Conservation (phyloP, 1,140 invertebrate genomes). For the Ericerus pela region DNA sequence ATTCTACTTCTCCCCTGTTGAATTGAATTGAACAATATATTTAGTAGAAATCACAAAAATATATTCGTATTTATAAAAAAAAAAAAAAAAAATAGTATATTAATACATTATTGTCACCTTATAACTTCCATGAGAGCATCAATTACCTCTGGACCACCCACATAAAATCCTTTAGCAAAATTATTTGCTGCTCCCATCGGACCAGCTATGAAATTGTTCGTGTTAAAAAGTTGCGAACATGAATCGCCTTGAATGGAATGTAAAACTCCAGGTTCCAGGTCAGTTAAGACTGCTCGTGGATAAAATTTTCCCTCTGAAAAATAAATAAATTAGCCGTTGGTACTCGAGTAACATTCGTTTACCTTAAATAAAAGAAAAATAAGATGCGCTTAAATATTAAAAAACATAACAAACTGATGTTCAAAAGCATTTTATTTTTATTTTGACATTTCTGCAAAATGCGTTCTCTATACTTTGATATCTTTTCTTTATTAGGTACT, state of each 20-base stretch:
- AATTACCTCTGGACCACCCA: not conserved
- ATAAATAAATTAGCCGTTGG: too few species aligned
- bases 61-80: not conserved
- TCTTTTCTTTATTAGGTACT: too few species aligned
- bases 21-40: not conserved
- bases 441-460: too few species aligned
- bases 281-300: slow-evolving; percentile 40
- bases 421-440: too few species aligned
- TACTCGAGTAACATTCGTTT: too few species aligned
- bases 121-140: slow-evolving; percentile 1
- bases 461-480: too few species aligned
- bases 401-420: too few species aligned
- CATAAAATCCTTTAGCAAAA: slow-evolving; percentile 29
- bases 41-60: not conserved
- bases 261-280: slow-evolving; percentile 46
- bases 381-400: not conserved
- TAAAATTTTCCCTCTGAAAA: slow-evolving; percentile 35
- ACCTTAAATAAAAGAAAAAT: too few species aligned
- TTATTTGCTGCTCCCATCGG: slow-evolving; percentile 35
- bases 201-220: slow-evolving; percentile 44
- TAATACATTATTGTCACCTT: too few species aligned
- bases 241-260: slow-evolving; percentile 40
- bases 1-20: slow-evolving; percentile 37
- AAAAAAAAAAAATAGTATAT: not conserved
- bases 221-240: slow-evolving; percentile 40